Conservation (phyloP, 2,113 vertebrate genomes). For the Ciconia boyciana region DNA sequence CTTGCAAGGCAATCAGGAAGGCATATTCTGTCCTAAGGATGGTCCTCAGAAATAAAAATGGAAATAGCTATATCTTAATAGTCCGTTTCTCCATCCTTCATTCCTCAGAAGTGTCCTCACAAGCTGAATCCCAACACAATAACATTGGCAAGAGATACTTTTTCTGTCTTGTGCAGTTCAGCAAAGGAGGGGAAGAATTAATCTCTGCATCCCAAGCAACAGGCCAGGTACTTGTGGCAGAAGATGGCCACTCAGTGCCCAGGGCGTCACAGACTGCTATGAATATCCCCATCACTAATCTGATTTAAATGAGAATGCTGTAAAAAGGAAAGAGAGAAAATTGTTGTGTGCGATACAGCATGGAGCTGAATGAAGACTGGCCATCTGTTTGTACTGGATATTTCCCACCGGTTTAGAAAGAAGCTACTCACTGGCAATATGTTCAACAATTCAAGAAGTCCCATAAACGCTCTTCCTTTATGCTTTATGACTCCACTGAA, state of each 20-base stretch:
- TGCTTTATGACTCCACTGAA: background rate
- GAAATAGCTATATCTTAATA: background rate
- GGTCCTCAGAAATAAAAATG: background rate
- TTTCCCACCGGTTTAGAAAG: background rate
- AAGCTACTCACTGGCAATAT: background rate
- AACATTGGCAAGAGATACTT: background rate
- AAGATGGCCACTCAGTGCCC: background rate
- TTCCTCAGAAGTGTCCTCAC: background rate
- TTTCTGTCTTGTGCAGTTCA: background rate
- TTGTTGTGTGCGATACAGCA: background rate
- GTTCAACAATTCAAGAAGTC: background rate
- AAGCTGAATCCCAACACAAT: background rate
- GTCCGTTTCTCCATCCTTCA: background rate
- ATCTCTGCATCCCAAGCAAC: background rate
- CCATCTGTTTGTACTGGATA: conserved; percentile 19
- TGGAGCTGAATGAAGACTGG: background rate
- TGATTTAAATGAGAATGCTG: background rate
- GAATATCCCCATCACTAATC: background rate
- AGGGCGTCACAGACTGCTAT: background rate
- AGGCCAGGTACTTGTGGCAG: background rate
- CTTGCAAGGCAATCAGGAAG: background rate
- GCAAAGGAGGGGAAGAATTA: background rate
- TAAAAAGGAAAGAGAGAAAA: background rate
- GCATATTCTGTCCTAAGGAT: background rate
- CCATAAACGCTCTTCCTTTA: background rate